These are phyloP conservation scores for Polyergus mexicanus DNA, from an alignment of 1,140 invertebrate genomes.

Conservation along the genomic window DNA sequence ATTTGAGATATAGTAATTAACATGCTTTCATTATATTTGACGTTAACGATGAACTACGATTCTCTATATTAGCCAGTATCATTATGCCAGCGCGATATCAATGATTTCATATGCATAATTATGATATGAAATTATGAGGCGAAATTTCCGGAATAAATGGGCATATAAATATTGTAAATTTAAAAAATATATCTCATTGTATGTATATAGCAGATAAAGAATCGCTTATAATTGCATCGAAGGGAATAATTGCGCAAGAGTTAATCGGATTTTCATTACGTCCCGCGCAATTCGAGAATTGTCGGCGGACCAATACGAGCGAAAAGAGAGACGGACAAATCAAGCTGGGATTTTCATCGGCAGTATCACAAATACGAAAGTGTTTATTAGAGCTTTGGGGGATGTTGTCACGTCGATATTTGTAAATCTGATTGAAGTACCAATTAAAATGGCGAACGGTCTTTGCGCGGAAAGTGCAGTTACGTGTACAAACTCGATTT, in stretches of 20 bases:
- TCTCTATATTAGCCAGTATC: conserved; percentile 35
- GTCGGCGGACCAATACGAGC: conserved; percentile 50
- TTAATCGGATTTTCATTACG: conserved; percentile 72
- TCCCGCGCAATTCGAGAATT: conserved; percentile 56
- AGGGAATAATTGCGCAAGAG: conserved; percentile 63
- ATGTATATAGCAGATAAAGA: conserved; percentile 49
- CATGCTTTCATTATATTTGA: neutral
- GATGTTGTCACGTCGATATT: conserved; percentile 56
- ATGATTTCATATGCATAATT: conserved; percentile 27
- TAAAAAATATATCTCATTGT: conserved; percentile 55
- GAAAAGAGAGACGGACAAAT: conserved; percentile 38
- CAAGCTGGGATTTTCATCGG: conserved; percentile 56
- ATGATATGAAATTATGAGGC: conserved; percentile 49
- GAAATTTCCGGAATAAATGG: conserved; percentile 45
- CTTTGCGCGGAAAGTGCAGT: conserved; percentile 55
- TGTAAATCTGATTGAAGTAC: conserved; percentile 61
- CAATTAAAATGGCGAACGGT: conserved; percentile 31
- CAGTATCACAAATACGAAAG: conserved; percentile 32
- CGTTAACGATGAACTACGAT: conserved; percentile 16
- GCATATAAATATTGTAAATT: conserved; percentile 26
- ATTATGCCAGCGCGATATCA: conserved; percentile 19
- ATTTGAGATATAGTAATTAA: neutral
- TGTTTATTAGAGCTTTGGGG: conserved; percentile 62
- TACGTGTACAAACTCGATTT: conserved; percentile 53
- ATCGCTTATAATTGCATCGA: conserved; percentile 69